Evolutionary conservation across 1,140 invertebrate species (phyloP).

Genomic region (Drosophila tsacasi): DNA sequence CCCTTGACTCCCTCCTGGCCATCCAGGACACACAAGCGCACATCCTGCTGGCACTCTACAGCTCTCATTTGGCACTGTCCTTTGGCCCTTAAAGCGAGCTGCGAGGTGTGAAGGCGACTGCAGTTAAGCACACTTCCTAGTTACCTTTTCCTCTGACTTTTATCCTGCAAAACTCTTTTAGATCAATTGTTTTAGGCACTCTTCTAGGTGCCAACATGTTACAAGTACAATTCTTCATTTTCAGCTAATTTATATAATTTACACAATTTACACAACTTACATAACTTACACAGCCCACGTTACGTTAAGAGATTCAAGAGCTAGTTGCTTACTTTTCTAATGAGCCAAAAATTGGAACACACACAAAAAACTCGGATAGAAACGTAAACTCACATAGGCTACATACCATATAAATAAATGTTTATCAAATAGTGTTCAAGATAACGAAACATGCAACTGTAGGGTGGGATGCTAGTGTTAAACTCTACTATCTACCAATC

Average conservation of each 20-base stretch:
- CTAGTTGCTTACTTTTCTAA: not conserved
- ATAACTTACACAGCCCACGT: not conserved
- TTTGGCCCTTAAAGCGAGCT: constrained; percentile 8
- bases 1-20: not conserved
- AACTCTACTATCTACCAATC: not conserved
- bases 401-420: constrained; percentile 2
- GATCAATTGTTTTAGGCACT: not conserved
- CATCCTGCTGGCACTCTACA: constrained; percentile 17
- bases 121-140: not conserved
- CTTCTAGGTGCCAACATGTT: not conserved
- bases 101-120: constrained; percentile 1
- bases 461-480: not conserved
- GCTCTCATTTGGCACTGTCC: constrained; percentile 11
- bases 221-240: not conserved
- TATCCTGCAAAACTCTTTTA: not conserved
- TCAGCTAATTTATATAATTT: not conserved
- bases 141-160: constrained; percentile 5
- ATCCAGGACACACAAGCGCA: not conserved
- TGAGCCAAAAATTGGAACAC: not conserved
- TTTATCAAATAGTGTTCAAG: constrained; percentile 1
- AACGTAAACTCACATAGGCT: constrained; percentile 8
- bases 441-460: not conserved
- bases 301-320: not conserved
- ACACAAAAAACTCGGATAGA: not conserved
- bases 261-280: not conserved